Base-by-base conservation (phyloP, 2,888 invertebrate genomes). In the Callinectes sapidus region DNA sequence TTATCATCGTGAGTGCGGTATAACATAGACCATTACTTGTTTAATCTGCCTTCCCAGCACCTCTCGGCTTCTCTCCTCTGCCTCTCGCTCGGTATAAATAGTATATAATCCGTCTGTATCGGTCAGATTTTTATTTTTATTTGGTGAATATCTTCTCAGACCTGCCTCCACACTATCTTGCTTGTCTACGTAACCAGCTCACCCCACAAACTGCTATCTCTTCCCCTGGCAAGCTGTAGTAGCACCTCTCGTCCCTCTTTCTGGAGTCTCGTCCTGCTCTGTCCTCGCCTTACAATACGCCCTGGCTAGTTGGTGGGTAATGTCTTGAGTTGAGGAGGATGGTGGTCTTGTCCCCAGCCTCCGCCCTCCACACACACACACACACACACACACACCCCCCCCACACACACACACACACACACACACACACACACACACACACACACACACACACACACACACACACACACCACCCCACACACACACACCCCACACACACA, bases 1-100 rank as follows among this genome's bases (percentile, higher is more conserved):
- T 90, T 42, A 91, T 93, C 92, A 93, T 93, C 91, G 90, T 91
- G 92, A 91, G 92, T 93, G 92, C 90, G 91, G 88, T 89, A 86
- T 81, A 81, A 81, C 81, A 81, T 81, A 81, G 81, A 81, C 81
- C 81, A 81, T 81, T 81, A 81, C 87, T 87, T 54, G 66, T 89
- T 48, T 89, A 54, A 89, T 89, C 54, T 89, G 71, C 54, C 89
- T 35, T 87, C 42, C 87, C 87, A 54, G 71, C 71, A 89, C 89
- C 89, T 88, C 55, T 89, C n/a, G 0, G 81, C 81, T 81, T 81
- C 32, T 35, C 81, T 81, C 81, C 81, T 81, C n/a, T 35, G 81
- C 81, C 81, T 81, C 81, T 81, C 81, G 81, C 81, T 81, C 81
- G 16, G 35, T 81, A 81, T 81, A 18, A 81, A 81, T 81, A 81